A percentile compares a stretch with the other conserved stretches of the same genome.
Conservation (phyloP, 2,888 invertebrate genomes). For the Mesorhabditis spiculigera region DNA sequence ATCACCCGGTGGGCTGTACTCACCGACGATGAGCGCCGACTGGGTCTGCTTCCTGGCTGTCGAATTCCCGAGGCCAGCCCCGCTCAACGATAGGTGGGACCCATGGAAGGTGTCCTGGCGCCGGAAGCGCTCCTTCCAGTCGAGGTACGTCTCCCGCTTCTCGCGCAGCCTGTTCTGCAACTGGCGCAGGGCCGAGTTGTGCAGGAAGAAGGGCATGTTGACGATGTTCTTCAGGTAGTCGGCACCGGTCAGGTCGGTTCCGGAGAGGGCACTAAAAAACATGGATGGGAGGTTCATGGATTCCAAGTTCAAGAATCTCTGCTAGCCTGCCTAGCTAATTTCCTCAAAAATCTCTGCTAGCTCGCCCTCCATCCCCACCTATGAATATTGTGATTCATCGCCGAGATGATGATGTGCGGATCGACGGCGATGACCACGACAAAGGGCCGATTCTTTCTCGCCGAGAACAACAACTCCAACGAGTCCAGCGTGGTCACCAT, state of each 20-base stretch:
- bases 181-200: conserved; percentile 83
- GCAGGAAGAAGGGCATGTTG: conserved; percentile 93
- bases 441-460: conserved; percentile 82
- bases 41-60: conserved; percentile 20
- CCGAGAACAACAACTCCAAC: conserved; percentile 88
- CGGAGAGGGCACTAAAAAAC: conserved; percentile 13
- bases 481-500: conserved; percentile 75
- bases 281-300: too few relatives aligned
- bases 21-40: background rate
- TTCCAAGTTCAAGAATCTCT: background rate
- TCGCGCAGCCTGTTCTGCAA: conserved; percentile 42
- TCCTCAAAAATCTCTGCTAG: too few relatives aligned
- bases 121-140: conserved; percentile 47
- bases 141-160: conserved; percentile 42
- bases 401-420: conserved; percentile 96
- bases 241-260: conserved; percentile 54
- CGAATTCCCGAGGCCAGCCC: background rate
- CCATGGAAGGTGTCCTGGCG: conserved; percentile 49
- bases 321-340: background rate
- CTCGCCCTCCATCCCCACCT: background rate
- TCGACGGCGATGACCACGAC: conserved; percentile 89
- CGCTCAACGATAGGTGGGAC: conserved; percentile 43
- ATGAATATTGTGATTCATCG: conserved; percentile 54
- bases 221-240: conserved; percentile 76
- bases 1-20: too few relatives aligned